phyloP scores from a whole-genome alignment of 1,140 invertebrate species.

The Macrobrachium nipponense region DNA sequence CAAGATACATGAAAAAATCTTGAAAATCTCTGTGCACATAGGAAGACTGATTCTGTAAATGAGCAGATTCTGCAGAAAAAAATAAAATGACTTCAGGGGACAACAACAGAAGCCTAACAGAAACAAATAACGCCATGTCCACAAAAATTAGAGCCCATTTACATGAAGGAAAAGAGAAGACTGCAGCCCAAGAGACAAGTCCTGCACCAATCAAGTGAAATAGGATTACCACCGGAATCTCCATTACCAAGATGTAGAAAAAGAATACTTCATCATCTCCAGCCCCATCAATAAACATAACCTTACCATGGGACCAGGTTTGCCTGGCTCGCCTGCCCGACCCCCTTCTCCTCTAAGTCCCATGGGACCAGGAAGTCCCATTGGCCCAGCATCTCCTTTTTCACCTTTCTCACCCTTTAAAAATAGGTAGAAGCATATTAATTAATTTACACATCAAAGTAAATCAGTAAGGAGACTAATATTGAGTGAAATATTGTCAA shows the following conservation, averaged over 20 bases:
- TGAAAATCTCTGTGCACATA: too few species aligned
- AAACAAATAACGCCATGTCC: too few species aligned
- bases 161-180: too few species aligned
- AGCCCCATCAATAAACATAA: not conserved
- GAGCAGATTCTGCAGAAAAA: too few species aligned
- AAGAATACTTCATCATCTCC: slow-evolving; percentile 13
- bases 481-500: not conserved
- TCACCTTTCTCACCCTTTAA: slow-evolving; percentile 87
- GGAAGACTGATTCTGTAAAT: too few species aligned
- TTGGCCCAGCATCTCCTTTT: slow-evolving; percentile 91
- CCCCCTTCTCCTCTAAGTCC: slow-evolving; percentile 86
- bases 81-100: too few species aligned
- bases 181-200: too few species aligned
- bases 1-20: too few species aligned
- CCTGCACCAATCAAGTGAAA: too few species aligned
- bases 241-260: not conserved
- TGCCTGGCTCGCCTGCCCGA: slow-evolving; percentile 80
- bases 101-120: too few species aligned
- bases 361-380: slow-evolving; percentile 94
- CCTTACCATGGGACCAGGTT: slow-evolving; percentile 82
- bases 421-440: not conserved
- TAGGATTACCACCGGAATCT: too few species aligned
- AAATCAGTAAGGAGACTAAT: not conserved
- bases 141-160: too few species aligned
- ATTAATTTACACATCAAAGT: not conserved